Percentiles rank a stretch among this genome's conserved stretches.
phyloP scores from a whole-genome alignment of 2,113 vertebrate species.

The Podocnemis expansa region DNA sequence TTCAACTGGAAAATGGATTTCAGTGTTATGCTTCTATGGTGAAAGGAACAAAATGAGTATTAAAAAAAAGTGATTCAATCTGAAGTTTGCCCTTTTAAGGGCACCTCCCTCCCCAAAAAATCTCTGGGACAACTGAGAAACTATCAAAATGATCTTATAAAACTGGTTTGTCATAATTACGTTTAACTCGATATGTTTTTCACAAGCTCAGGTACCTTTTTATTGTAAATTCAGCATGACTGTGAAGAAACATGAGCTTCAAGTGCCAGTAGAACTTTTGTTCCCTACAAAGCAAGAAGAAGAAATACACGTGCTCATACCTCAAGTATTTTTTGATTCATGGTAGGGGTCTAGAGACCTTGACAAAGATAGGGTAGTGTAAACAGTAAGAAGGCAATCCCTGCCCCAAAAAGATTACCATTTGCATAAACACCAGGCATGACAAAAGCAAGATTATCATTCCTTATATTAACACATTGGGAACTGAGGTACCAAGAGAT shows the following conservation, averaged over 20 bases:
- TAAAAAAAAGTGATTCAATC: fast-evolving
- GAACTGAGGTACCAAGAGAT: background rate
- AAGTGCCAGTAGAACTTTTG: slow-evolving; percentile 92
- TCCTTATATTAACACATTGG: background rate
- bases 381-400: fast-evolving
- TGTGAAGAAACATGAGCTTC: slow-evolving; percentile 92
- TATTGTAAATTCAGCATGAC: slow-evolving; percentile 84
- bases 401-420: background rate
- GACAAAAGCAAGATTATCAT: background rate
- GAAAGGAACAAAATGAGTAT: background rate
- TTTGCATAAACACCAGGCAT: fast-evolving
- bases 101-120: background rate
- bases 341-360: background rate
- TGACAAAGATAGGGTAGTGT: background rate
- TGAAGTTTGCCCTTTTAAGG: background rate
- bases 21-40: background rate
- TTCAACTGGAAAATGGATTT: background rate
- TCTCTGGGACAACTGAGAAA: background rate
- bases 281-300: slow-evolving; percentile 80
- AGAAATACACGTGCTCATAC: background rate
- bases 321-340: background rate
- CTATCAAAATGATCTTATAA: background rate
- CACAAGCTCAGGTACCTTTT: slow-evolving; percentile 81
- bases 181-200: background rate
- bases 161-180: background rate